phyloP scores from a whole-genome alignment of 2,797 vertebrate species.

The Cyprinella venusta region DNA sequence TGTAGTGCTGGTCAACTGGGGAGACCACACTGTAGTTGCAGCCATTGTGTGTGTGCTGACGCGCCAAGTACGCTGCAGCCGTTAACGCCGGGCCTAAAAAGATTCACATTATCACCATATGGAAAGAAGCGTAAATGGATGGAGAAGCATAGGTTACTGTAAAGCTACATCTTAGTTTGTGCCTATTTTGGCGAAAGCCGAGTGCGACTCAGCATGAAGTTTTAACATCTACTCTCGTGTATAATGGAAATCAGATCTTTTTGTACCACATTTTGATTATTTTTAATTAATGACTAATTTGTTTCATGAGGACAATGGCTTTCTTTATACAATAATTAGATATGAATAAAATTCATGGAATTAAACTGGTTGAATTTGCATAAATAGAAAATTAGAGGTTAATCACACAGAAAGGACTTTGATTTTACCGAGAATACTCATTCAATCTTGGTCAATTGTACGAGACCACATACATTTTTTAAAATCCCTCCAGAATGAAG shows the following conservation, averaged over 20 bases:
- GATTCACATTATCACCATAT: too few relatives aligned
- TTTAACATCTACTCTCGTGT: too few relatives aligned
- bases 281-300: not conserved
- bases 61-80: too few relatives aligned
- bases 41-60: too few relatives aligned
- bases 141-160: too few relatives aligned
- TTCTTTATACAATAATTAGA: not conserved
- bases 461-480: slow-evolving; percentile 2
- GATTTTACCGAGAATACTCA: not conserved
- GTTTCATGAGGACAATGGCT: not conserved
- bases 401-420: slow-evolving; percentile 1
- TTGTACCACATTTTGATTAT: not conserved
- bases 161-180: too few relatives aligned
- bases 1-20: too few relatives aligned
- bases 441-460: slow-evolving; percentile 3
- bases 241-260: not conserved
- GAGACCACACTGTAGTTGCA: too few relatives aligned
- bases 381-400: not conserved
- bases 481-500: not conserved
- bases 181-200: too few relatives aligned
- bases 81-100: too few relatives aligned
- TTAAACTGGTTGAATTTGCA: not conserved
- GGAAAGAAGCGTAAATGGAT: too few relatives aligned
- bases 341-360: not conserved
- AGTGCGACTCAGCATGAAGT: too few relatives aligned